Evolutionary conservation across 2,113 vertebrate genomes (phyloP).

Genomic region (Meleagris gallopavo): DNA sequence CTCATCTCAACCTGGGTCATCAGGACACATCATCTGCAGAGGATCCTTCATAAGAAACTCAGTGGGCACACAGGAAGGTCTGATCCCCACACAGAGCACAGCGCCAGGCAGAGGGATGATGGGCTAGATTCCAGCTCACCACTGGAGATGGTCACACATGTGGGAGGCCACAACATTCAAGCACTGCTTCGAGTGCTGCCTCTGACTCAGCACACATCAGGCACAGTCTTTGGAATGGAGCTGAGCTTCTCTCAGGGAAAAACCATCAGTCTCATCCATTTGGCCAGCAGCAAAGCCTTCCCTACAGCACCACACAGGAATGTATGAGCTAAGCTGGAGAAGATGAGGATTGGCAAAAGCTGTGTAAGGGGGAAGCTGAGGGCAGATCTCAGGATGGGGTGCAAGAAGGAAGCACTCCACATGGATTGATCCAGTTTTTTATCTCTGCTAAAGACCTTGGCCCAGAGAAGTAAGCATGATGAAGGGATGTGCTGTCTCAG

Average conservation of each 20-base stretch:
- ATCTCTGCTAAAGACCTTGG: background rate
- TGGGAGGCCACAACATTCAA: background rate
- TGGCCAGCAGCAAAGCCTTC: background rate
- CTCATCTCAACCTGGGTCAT: background rate
- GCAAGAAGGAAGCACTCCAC: background rate
- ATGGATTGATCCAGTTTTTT: background rate
- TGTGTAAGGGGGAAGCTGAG: background rate
- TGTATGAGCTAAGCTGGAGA: background rate
- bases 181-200: background rate
- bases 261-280: background rate
- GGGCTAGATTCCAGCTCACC: background rate
- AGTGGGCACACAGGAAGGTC: background rate
- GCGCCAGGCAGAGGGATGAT: background rate
- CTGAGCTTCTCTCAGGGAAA: background rate
- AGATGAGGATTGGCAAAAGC: background rate
- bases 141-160: background rate
- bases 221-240: background rate
- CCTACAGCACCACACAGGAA: background rate
- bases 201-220: background rate
- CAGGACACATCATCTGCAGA: fast-evolving
- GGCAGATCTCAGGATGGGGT: background rate
- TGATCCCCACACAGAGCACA: background rate
- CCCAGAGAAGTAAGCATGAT: background rate
- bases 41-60: background rate
- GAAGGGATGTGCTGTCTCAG: background rate